Evolutionary conservation across 2,888 invertebrate genomes (phyloP).

Genomic region (Andricus curvator): DNA sequence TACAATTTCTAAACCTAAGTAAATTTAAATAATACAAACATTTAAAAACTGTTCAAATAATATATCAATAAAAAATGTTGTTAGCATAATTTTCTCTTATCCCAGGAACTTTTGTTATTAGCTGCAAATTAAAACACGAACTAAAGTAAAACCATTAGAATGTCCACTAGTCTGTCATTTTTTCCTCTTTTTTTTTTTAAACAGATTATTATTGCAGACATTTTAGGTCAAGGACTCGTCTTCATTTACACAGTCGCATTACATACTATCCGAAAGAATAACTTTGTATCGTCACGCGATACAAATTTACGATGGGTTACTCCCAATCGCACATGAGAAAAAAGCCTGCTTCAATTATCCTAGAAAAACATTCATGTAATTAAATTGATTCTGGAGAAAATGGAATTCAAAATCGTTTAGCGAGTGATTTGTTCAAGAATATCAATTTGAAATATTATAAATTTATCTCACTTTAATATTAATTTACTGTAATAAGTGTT

Average conservation of each 20-base stretch:
- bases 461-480: background rate
- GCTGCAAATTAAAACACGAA: background rate
- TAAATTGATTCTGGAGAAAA: background rate
- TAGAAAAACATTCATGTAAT: slow-evolving; percentile 8
- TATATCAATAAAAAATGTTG: too few species aligned
- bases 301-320: background rate
- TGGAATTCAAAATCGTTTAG: background rate
- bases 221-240: slow-evolving; percentile 36
- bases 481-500: background rate
- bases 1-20: background rate
- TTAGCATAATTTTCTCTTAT: background rate
- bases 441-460: background rate
- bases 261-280: slow-evolving; percentile 10
- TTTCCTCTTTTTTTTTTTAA: background rate
- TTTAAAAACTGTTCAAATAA: too few species aligned
- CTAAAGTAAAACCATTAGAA: background rate
- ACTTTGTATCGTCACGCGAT: slow-evolving; percentile 30
- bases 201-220: background rate
- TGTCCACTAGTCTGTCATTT: background rate
- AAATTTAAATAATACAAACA: background rate
- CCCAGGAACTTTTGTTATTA: background rate
- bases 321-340: slow-evolving; percentile 11
- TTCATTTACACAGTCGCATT: slow-evolving; percentile 7
- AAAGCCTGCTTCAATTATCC: background rate
- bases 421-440: background rate